Percentiles rank a stretch among this genome's conserved stretches.
Evolutionary conservation across 2,797 vertebrate genomes (phyloP).

Genomic region (Numenius phaeopus): DNA sequence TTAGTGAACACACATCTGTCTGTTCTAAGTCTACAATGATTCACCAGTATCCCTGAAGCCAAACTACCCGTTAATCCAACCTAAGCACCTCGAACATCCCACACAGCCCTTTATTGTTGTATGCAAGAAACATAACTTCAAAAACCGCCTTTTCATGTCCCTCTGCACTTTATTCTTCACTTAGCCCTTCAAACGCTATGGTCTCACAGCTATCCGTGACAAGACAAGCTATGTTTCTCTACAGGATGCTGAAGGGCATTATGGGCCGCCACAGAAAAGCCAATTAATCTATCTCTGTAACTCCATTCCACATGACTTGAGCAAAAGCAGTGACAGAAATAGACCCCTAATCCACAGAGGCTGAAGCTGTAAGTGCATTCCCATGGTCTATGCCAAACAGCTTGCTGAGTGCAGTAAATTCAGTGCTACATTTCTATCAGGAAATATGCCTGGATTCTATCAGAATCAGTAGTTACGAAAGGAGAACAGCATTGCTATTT

Average conservation of each 20-base stretch:
- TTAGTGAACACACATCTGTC: background rate
- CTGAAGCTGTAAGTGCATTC: background rate
- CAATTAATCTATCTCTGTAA: background rate
- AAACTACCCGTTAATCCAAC: background rate
- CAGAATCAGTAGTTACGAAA: background rate
- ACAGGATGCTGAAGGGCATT: background rate
- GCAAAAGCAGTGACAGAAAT: background rate
- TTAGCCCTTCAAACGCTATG: background rate
- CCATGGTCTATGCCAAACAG: background rate
- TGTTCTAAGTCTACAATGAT: background rate
- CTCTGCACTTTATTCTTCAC: background rate
- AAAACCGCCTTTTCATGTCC: background rate
- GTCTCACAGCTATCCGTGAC: fast-evolving
- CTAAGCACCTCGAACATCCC: background rate
- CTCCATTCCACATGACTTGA: background rate
- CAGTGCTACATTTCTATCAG: background rate
- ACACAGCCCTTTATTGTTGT: background rate
- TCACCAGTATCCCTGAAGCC: background rate
- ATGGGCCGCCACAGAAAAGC: background rate
- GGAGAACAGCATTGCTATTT: background rate
- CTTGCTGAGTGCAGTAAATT: background rate
- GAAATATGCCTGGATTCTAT: background rate
- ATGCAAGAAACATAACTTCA: background rate
- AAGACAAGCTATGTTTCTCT: background rate
- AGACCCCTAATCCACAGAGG: constrained; percentile 16